These are phyloP conservation scores for Sebastes aleutianus DNA, from an alignment of 2,797 vertebrate species.

Conservation along the genomic window DNA sequence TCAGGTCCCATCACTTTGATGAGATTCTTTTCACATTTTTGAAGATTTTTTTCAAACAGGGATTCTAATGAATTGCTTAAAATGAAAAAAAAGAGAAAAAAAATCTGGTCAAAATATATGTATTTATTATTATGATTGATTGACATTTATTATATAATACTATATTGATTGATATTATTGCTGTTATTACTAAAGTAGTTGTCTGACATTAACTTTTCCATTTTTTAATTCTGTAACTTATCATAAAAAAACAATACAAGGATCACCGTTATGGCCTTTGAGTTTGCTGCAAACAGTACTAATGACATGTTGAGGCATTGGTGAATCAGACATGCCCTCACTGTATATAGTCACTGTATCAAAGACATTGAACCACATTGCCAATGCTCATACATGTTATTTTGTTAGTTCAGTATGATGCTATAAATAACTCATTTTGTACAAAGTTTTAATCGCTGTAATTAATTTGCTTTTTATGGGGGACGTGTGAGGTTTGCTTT, in stretches of 20 bases:
- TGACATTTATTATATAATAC: constrained; percentile 77
- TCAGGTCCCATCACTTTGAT: constrained; percentile 56
- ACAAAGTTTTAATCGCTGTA: constrained; percentile 79
- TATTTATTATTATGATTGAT: constrained; percentile 79
- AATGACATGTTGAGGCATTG: constrained; percentile 78
- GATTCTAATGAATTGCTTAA: constrained; percentile 67
- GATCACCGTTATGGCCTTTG: constrained; percentile 88
- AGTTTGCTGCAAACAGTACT: constrained; percentile 83
- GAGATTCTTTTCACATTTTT: constrained; percentile 57
- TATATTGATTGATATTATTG: constrained; percentile 81
- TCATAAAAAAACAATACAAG: constrained; percentile 77
- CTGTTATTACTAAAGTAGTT: constrained; percentile 79
- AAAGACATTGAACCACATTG: constrained; percentile 72
- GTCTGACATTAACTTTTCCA: constrained; percentile 71
- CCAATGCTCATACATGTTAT: constrained; percentile 79
- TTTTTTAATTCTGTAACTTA: constrained; percentile 68
- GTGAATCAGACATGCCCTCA: constrained; percentile 75
- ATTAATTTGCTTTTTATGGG: constrained; percentile 78
- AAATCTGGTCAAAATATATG: constrained; percentile 59
- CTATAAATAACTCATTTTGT: constrained; percentile 83
- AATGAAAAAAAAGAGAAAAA: constrained; percentile 38
- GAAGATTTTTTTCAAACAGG: constrained; percentile 63
- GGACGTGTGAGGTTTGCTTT: constrained; percentile 80
- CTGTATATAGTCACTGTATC: constrained; percentile 74
- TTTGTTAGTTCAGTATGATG: constrained; percentile 75